Evolutionary conservation across 2,888 invertebrate genomes (phyloP), one percentile per base, ranked within the genome.

Genomic region (Leptinotarsa rubiginosa): DNA sequence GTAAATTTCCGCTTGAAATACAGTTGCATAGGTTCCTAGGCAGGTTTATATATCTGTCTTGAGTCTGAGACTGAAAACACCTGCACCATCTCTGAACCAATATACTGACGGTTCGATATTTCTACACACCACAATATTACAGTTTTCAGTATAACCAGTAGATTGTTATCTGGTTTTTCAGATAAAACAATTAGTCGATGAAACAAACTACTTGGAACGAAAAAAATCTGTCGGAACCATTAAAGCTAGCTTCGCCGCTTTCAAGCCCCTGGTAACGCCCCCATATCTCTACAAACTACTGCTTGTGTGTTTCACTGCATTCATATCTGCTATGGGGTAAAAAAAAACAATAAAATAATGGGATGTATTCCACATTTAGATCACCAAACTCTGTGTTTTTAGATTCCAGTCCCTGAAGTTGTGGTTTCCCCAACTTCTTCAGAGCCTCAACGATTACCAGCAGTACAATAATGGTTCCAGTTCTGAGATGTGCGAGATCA

Each of bases 291-390:
- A 87, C 1, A 90, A 92, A 85, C 89, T 94, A 0, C 56, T 92
- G 10, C 88, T 93, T 15, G 90, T 93, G 65, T 92, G 93, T 76
- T 84, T 89, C 1, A 90, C 93, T 79, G 92, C 93, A 81, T 91
- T 92, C 84, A 89, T 91, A 50, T 89, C 92, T 72, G 90, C 93
- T 85, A 88, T 92, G 83, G 92, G 93, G 93, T 93, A 88, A 88
- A 67, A 67, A 67, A 31, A 41, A 16, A 22, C 54, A 41, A 31
- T 10, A 10, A 41, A 2, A 41, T 41, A 41, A 41, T 41, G 3
- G 0, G 10, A 3, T 41, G 10, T 41, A 41, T 41, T 10, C 3
- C 10, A 41, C 41, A 41, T 41, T 41, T 0, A 41, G 10, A 41
- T 41, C 2, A 41, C 31, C 31, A 31, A 31, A 7, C 1, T 7